Evolutionary conservation across 2,113 vertebrate genomes (phyloP), one percentile per base, ranked within the genome.

Genomic region (Coracopsis vasa): DNA sequence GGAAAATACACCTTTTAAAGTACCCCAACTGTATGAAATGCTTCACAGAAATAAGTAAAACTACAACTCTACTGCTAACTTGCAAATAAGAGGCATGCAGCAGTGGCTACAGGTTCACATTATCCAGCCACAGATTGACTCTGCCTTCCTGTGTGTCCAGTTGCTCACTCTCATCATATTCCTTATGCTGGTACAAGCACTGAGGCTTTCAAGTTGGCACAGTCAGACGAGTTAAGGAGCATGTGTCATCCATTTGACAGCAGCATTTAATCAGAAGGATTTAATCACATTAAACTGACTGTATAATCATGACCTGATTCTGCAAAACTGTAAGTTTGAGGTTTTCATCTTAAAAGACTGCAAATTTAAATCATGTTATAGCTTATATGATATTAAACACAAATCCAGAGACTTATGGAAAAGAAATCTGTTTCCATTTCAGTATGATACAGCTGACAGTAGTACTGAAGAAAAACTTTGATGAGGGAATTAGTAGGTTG

Each of bases 281-380:
- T 92, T 92, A 94, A 95, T 95, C 83, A 91, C 44, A 37, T 89
- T 94, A 83, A 80, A 88, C 64, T 39, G 91, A 53, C 35, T 74
- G 35, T 67, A 60, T 92, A 95, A 96, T 91, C 89, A 19, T 89
- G 95, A 91, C 91, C 89, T 91, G 72, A 86, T 95, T 95, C 87
- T 85, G 58, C 70, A 92, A 91, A 95, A 56, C 51, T 2, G 0
- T 41, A 82, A 69, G 56, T 65, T 94, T 2, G 8, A 65, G 42
- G 72, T 92, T 81, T 87, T 84, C 86, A 90, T 95, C 77, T 91
- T 75, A 91, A 92, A 75, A 41, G 44, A 17, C 33, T 75, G 44
- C 24, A 41, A 47, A 87, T 81, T 94, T 87, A 91, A 95, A 89
- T 94, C 51, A 44, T 44, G 35, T 42, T 77, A 65, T 45, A 67